Evolutionary conservation across 2,113 vertebrate genomes (phyloP), one percentile per base, ranked within the genome.

Genomic region (Bostrychus sinensis): DNA sequence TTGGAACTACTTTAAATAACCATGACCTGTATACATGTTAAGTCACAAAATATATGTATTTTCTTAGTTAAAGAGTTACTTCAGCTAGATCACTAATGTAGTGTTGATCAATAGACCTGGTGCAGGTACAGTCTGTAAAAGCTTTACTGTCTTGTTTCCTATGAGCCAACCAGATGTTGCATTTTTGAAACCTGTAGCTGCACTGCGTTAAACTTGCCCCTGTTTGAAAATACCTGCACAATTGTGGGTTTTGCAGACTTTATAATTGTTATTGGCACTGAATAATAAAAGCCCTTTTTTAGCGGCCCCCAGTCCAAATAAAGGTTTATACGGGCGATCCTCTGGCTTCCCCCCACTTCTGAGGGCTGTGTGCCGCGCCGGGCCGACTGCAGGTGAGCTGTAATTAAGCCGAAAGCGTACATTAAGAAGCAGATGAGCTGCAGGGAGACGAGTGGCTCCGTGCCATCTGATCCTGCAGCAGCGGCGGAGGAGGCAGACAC

Each of bases 301-400:
- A 50, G 66, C 19, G 1, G 25, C 41, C 62, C 56, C 53, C 22
- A 17, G 62, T 70, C 56, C 72, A 86, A 84, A 80, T 88, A 79
- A 78, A 77, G 72, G 75, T 82, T 77, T 73, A 81, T 39, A 72
- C 37, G 48, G 39, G 62, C 8, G 43, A 56, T 64, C 56, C 68
- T 41, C 30, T 38, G 1, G 12, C 34, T 8, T 9, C 26, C n/a
- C 43, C 23, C 30, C 32, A n/a, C n/a, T n/a, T 5, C 59, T 62
- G 45, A 56, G 36, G 11, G 42, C 60, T 69, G 63, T 63, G 62
- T 48, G 63, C 70, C 83, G 86, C 82, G 82, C 84, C 84, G 77
- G 61, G 39, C 66, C 23, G 82, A 77, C 86, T 81, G 73, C 86
- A 86, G 84, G 80, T 85, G 88, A 88, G 84, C 83, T 86, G 85